A percentile compares a stretch with the other conserved stretches of the same genome.
These are phyloP conservation scores for Fregata magnificens DNA, from an alignment of 2,113 vertebrate genomes.

Conservation along the genomic window DNA sequence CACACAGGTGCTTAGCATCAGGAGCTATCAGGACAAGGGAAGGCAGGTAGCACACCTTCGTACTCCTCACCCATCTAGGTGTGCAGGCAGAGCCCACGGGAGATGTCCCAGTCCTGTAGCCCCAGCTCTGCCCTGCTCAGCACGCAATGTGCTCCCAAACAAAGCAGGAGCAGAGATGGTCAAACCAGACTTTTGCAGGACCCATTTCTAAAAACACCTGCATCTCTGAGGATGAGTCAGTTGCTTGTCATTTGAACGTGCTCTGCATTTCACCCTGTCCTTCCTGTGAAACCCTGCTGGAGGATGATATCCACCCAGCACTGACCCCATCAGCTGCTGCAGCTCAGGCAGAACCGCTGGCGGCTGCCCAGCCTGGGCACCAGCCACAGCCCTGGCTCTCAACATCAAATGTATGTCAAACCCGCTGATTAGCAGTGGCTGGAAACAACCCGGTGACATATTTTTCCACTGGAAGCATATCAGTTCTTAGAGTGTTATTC, in stretches of 20 bases:
- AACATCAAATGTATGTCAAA: background rate
- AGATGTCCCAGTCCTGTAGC: background rate
- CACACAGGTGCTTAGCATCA: background rate
- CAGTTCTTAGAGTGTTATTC: background rate
- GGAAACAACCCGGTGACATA: background rate
- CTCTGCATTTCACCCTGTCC: background rate
- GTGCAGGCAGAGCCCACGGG: background rate
- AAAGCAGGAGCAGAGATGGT: background rate
- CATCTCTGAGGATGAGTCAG: background rate
- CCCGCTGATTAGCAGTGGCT: background rate
- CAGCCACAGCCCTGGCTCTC: background rate
- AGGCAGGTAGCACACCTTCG: fast-evolving
- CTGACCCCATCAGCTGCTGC: background rate
- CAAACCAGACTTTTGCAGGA: background rate
- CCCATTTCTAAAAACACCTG: background rate
- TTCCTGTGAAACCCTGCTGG: background rate
- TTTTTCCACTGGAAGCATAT: background rate
- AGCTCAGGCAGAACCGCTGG: background rate
- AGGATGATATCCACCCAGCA: background rate
- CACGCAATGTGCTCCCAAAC: fast-evolving
- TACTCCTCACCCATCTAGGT: background rate
- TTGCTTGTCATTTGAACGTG: background rate
- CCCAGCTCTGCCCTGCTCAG: background rate
- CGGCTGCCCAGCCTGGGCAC: background rate
- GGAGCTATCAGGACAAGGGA: background rate